These are phyloP conservation scores for Hycleus phaleratus DNA, from an alignment of 1,140 invertebrate species.

Conservation along the genomic window DNA sequence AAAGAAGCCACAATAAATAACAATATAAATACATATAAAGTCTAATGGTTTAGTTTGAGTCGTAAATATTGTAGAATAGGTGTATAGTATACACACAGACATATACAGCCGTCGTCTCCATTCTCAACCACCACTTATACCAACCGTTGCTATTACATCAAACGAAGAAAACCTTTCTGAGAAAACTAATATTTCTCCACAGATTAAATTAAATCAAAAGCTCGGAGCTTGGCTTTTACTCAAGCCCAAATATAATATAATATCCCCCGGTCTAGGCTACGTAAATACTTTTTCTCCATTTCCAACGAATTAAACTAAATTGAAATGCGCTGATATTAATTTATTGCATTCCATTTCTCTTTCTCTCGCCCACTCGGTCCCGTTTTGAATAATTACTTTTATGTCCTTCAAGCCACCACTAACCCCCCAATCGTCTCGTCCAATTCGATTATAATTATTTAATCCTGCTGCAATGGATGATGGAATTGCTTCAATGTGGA, in stretches of 20 bases:
- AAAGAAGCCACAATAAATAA: conserved; percentile 30
- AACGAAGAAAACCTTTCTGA: conserved; percentile 29
- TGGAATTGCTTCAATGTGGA: conserved; percentile 2
- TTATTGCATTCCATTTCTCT: conserved; percentile 19
- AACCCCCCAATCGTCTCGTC: too few relatives aligned
- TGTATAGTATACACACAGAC: too few relatives aligned
- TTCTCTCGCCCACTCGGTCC: neutral
- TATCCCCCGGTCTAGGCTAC: conserved; percentile 21
- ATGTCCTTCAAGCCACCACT: neutral
- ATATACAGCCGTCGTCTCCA: neutral
- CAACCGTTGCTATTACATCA: conserved; percentile 25
- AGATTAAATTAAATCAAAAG: conserved; percentile 36
- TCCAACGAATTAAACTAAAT: conserved; percentile 26
- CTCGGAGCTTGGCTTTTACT: conserved; percentile 22
- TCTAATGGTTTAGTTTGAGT: conserved; percentile 30
- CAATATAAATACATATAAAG: conserved; percentile 30
- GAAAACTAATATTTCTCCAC: conserved; percentile 34
- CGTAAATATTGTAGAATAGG: conserved; percentile 26
- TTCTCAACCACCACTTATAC: conserved; percentile 14
- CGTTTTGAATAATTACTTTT: conserved; percentile 20
- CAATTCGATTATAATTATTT: too few relatives aligned
- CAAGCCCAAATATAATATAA: conserved; percentile 24
- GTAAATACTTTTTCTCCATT: conserved; percentile 28
- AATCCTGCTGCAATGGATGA: neutral
- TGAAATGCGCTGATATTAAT: conserved; percentile 24